Base-by-base conservation (phyloP, 2,113 vertebrate species). In the Lota lota region DNA sequence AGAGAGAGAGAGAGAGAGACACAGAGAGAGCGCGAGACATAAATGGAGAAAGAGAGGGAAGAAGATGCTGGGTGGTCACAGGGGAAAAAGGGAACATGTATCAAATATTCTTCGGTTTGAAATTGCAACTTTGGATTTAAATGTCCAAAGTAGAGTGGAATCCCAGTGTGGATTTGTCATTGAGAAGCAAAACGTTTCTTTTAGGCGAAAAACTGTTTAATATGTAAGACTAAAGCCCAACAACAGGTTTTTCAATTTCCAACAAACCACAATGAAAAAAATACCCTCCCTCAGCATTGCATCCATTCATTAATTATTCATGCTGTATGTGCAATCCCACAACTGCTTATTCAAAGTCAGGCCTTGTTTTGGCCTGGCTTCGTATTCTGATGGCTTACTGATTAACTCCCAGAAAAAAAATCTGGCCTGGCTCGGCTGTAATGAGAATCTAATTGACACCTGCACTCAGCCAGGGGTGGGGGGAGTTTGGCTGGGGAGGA, bases 61-160 rank as follows among this genome's bases (percentile, higher is more conserved):
- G 40, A 47, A 47, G 12, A 47, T 47, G 40, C 40, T 11, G 40
- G 40, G 64, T 75, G 33, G 75, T 66, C 54, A 73, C 67, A 73
- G 59, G 28, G 59, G 58, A n/a, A 54, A 70, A 76, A 75, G 72
- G 69, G 61, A 69, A 77, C 63, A 66, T 78, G 67, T 72, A 77
- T 63, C 77, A 68, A 86, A 69, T 75, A 79, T 80, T 78, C 64
- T 70, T 66, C 74, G 77, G 80, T 82, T 56, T 81, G 74, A 85
- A 87, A 89, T 83, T 79, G 77, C 54, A 83, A 83, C 75, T 77
- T 75, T 86, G 80, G 79, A 89, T 88, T 85, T 83, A 81, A 91
- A 91, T 89, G 86, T 83, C 85, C 12, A 47, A 47, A 47, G 40
- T 47, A 82, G 79, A 88, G 82, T 81, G 81, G 78, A 80, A 76